Evolutionary conservation across 2,797 vertebrate species (phyloP).

Genomic region (Parambassis ranga): DNA sequence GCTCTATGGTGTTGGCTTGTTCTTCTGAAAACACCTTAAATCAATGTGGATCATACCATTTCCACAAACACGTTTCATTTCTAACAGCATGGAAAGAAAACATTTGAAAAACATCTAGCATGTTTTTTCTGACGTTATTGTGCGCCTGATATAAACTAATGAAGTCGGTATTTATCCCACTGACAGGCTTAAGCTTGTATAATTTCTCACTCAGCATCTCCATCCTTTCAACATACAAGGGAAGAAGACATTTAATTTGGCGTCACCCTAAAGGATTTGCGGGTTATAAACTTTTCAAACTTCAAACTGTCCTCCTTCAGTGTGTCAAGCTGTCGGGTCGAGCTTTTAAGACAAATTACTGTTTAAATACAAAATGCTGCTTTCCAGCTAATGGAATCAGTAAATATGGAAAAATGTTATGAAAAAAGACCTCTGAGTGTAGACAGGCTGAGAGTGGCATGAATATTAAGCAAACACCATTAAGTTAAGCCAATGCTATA

Average conservation of each 20-base stretch:
- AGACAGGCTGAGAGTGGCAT: conserved; percentile 6
- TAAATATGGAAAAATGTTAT: conserved; percentile 20
- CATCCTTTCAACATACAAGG: not conserved
- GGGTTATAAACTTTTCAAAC: conserved; percentile 36
- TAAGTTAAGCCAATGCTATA: not conserved
- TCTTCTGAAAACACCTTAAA: too few relatives aligned
- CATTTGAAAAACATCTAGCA: too few relatives aligned
- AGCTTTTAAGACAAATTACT: conserved; percentile 37
- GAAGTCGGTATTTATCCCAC: not conserved
- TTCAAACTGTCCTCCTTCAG: conserved; percentile 26
- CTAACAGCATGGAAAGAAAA: too few relatives aligned
- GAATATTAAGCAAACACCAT: conserved; percentile 29
- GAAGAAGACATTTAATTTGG: conserved; percentile 14
- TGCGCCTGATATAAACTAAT: not conserved
- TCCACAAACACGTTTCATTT: too few relatives aligned
- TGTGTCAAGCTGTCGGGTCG: conserved; percentile 23
- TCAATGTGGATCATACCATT: too few relatives aligned
- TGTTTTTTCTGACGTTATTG: too few relatives aligned
- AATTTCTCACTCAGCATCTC: not conserved
- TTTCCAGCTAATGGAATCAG: conserved; percentile 35
- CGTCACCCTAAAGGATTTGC: conserved; percentile 32
- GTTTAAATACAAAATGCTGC: conserved; percentile 36
- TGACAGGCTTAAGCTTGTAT: not conserved
- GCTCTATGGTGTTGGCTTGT: too few relatives aligned
- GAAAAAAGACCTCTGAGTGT: not conserved